Evolutionary conservation across 2,888 invertebrate species (phyloP).

Genomic region (Trissolcus japonicus): DNA sequence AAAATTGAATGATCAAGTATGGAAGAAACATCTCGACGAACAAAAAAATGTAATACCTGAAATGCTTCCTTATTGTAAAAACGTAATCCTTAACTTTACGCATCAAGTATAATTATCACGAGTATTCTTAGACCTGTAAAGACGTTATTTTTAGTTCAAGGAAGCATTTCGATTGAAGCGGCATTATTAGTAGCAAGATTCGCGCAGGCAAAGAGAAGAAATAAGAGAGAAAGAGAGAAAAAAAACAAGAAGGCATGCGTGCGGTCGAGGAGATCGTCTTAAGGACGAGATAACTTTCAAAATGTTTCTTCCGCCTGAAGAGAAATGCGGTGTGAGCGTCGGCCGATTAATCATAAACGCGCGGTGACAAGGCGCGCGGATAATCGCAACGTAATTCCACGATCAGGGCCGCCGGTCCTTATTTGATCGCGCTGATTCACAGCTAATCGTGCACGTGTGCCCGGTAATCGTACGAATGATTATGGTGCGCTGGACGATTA

Average conservation of each 20-base stretch:
- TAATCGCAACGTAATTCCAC: slow-evolving; percentile 50
- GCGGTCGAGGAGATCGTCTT: background rate
- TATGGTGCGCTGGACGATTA: slow-evolving; percentile 45
- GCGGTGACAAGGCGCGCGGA: slow-evolving; percentile 19
- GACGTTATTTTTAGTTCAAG: slow-evolving; percentile 1
- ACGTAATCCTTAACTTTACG: too few species aligned
- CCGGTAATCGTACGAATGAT: slow-evolving; percentile 38
- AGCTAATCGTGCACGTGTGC: slow-evolving; percentile 45
- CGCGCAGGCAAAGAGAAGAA: too few species aligned
- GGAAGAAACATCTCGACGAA: too few species aligned
- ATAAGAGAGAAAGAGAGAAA: too few species aligned
- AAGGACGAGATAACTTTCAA: background rate
- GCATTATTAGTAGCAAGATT: background rate
- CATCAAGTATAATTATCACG: too few species aligned
- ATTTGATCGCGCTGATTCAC: slow-evolving; percentile 47
- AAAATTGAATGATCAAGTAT: too few species aligned
- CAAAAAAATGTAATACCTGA: too few species aligned
- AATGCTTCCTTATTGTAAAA: background rate
- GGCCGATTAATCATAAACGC: slow-evolving; percentile 20
- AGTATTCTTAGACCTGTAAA: slow-evolving; percentile 2
- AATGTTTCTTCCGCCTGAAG: slow-evolving; percentile 11
- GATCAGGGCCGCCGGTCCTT: slow-evolving; percentile 54
- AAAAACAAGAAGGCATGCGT: too few species aligned
- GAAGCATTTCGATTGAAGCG: slow-evolving; percentile 1
- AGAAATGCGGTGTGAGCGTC: slow-evolving; percentile 23